phyloP scores from a whole-genome alignment of 2,888 invertebrate species.

The Nysson spinosus region DNA sequence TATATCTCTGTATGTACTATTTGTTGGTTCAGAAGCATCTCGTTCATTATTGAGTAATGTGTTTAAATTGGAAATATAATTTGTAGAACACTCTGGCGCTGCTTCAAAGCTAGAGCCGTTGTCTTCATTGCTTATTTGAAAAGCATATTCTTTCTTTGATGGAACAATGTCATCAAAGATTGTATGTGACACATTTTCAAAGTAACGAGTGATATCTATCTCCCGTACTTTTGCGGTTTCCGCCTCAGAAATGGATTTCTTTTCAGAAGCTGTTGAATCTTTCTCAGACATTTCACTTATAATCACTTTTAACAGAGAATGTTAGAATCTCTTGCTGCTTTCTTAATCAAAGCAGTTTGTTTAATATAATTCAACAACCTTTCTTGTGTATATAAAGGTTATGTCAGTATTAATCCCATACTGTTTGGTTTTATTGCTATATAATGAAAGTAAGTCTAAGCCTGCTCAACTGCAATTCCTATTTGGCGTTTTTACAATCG shows the following conservation, averaged over 20 bases:
- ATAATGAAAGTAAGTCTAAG: no score
- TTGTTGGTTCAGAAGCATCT: slow-evolving; percentile 48
- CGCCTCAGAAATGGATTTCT: not conserved
- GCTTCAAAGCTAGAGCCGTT: slow-evolving; percentile 32
- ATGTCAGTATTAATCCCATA: no score
- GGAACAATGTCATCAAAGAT: slow-evolving; percentile 74
- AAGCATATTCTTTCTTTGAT: slow-evolving; percentile 54
- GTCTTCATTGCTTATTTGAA: slow-evolving; percentile 22
- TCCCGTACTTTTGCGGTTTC: slow-evolving; percentile 29
- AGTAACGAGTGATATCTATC: slow-evolving; percentile 66
- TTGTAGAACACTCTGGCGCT: slow-evolving; percentile 34
- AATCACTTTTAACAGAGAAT: no score
- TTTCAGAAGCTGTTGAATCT: not conserved
- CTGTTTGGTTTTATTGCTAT: no score
- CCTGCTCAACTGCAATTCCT: no score
- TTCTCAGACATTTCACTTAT: slow-evolving; percentile 36
- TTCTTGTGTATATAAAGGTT: no score
- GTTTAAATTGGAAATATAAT: slow-evolving; percentile 41
- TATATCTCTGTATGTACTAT: slow-evolving; percentile 79
- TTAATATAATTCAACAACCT: no score
- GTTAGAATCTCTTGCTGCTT: no score
- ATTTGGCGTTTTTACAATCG: no score
- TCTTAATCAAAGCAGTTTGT: no score
- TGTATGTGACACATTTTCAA: slow-evolving; percentile 69
- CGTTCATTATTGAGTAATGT: slow-evolving; percentile 18